Evolutionary conservation across 2,113 vertebrate species (phyloP), one percentile per base, ranked within the genome.

Genomic region (Stegostoma tigrinum): DNA sequence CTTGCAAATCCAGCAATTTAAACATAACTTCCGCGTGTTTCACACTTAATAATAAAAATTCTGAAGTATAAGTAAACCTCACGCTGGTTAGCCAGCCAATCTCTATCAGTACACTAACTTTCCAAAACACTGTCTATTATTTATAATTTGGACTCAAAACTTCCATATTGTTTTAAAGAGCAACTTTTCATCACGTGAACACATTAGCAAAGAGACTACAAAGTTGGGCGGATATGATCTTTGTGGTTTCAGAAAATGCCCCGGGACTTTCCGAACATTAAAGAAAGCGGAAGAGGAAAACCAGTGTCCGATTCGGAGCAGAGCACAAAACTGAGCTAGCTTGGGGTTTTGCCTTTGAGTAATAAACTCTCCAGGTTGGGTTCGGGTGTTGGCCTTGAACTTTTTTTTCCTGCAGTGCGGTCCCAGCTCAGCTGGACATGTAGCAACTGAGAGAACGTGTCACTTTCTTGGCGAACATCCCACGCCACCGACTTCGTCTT

Each of bases 1-100:
- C 42, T 0, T 42, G 38, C 5, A 21, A 42, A 83, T 19, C 38
- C 38, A n/a, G 15, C 7, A 14, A 3, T 45, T 75, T 83, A 19
- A 83, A 45, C 42, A 45, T 83, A 42, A 45, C 38, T 15, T 21
- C n/a, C 3, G 4, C 30, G 72, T 12, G 34, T 75, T 8, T 19
- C 6, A 5, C 38, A 19, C 4, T 17, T 4, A 38, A 0, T 0
- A 3, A 0, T n/a, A n/a, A n/a, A 38, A 42, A 38, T 38, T 1
- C 3, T 83, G 80, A 83, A 83, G 17, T 21, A 12, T 38, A 42
- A 83, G 38, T 83, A 38, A 38, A 83, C 19, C 78, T 83, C 4
- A 42, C n/a, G 38, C 15, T 4, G 42, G 17, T 42, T 83, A 17
- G 42, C 45, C 80, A 83, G n/a, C n/a, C 75, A 80, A 80, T 80